These are phyloP conservation scores for Epicampocera succincta DNA, from an alignment of 2,888 invertebrate species.

Conservation along the genomic window DNA sequence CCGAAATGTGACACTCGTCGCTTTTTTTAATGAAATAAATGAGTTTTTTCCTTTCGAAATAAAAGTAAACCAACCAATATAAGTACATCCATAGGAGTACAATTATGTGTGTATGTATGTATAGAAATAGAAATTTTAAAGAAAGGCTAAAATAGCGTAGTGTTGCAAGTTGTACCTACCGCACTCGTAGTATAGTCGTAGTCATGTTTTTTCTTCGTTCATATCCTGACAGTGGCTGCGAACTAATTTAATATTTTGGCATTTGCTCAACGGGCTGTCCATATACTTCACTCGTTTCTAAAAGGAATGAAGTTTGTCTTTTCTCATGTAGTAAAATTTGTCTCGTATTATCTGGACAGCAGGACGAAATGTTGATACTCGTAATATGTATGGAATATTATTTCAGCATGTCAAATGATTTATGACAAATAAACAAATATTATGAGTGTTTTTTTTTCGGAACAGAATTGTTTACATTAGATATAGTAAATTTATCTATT, in stretches of 20 bases:
- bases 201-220: constrained; percentile 41
- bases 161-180: constrained; percentile 62
- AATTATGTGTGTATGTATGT: neutral
- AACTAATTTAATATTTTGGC: constrained; percentile 66
- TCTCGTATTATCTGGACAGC: neutral
- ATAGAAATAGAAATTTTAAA: neutral
- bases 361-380: constrained; percentile 2
- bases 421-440: constrained; percentile 74
- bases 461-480: constrained; percentile 72
- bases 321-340: neutral
- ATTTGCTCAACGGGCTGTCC: constrained; percentile 62
- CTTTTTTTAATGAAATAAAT: constrained; percentile 46
- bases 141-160: constrained; percentile 43
- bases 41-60: neutral
- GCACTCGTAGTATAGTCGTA: constrained; percentile 62
- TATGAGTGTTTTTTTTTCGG: neutral
- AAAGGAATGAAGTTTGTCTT: neutral
- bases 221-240: constrained; percentile 67
- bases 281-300: constrained; percentile 11
- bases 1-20: constrained; percentile 61
- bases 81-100: too few relatives aligned
- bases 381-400: constrained; percentile 48
- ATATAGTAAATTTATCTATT: constrained; percentile 69
- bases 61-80: constrained; percentile 1
- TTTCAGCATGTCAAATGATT: constrained; percentile 73